These are phyloP conservation scores for Hipposideros armiger DNA, from an alignment of 2,113 vertebrate genomes.

Conservation along the genomic window DNA sequence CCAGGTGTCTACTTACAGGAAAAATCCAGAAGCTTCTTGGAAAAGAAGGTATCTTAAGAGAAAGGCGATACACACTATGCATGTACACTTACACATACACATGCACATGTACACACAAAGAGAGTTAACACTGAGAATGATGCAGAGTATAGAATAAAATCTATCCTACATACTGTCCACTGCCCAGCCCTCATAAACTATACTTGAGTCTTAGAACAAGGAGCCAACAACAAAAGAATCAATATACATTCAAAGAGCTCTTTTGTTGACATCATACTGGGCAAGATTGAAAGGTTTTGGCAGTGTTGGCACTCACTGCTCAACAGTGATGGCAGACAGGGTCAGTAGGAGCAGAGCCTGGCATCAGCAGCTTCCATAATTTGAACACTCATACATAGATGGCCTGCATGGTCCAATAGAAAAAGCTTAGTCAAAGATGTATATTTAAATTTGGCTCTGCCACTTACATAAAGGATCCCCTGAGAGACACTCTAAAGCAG, in stretches of 20 bases:
- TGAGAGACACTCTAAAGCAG: neutral
- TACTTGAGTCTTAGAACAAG: neutral
- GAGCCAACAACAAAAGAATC: neutral
- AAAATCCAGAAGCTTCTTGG: neutral
- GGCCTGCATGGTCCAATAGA: neutral
- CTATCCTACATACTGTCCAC: neutral
- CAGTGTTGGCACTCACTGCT: neutral
- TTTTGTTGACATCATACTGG: neutral
- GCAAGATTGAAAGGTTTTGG: neutral
- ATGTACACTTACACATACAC: too few species aligned
- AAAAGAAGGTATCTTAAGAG: neutral
- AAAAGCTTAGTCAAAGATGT: constrained; percentile 19
- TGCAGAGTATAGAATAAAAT: neutral
- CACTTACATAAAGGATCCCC: neutral
- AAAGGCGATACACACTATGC: neutral
- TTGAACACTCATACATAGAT: neutral
- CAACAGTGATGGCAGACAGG: neutral
- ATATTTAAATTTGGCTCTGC: constrained; percentile 41
- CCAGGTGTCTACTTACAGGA: neutral
- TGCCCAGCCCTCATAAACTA: neutral
- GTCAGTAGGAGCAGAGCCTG: neutral
- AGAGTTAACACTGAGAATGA: neutral
- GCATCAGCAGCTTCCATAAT: neutral
- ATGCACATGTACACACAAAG: neutral
- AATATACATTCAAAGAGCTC: neutral